Evolutionary conservation across 2,888 invertebrate genomes (phyloP), one percentile per base, ranked within the genome.

Genomic region (Cantharis rufa): DNA sequence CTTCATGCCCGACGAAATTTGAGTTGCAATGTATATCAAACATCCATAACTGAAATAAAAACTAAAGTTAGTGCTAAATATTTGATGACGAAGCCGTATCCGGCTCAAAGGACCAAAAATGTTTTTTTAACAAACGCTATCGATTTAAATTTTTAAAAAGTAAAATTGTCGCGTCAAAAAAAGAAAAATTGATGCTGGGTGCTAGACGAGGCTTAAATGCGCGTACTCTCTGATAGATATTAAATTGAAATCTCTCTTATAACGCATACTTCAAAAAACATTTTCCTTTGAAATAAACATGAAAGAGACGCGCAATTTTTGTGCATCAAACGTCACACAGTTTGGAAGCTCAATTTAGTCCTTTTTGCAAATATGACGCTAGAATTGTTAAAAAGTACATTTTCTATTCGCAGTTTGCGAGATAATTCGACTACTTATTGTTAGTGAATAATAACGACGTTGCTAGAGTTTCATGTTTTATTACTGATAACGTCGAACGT

Each of bases 1-100:
- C 87, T 96, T 96, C 96, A 97, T 97, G 81, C 97, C 97, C 72
- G 96, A 95, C 79, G 97, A 95, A 84, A 97, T 94, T 90, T 97
- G 96, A 75, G 94, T 94, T 83, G 95, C 94, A 88, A 97, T 93
- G 90, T 94, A 95, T 83, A 96, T 93, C 87, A 96, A 91, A 88
- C 94, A 94, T 84, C 94, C 94, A 88, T 95, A 94, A 87, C 95
- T 96, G 91, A 84, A 83, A 84, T 82, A 66, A 66, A 21, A 21
- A 13, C 48, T n/a, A 48, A 48, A 48, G 48, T 48, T 48, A 48
- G 21, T 21, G 11, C 1, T 13, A 24, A 21, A 21, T 66, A 18
- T 66, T 15, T 21, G 10, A 21, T 66, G n/a, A 11, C 3, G 2
- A 18, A 13, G 21, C 1, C 21, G 4, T 10, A 13, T 18, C 48